Evolutionary conservation across 2,888 invertebrate genomes (phyloP).

Genomic region (Adela reaumurella): DNA sequence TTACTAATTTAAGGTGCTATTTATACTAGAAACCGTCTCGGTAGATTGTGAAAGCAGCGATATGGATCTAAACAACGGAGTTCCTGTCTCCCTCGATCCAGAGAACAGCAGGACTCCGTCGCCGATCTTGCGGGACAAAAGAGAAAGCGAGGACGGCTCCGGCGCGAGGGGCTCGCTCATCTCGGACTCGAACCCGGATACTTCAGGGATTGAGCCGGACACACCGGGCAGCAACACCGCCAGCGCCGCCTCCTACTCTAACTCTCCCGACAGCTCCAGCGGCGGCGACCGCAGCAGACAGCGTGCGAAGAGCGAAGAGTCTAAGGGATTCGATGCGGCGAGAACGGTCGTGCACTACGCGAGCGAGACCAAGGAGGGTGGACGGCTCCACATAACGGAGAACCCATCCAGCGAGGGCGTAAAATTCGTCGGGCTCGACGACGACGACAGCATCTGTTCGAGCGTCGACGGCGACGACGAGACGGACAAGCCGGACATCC

Average conservation of each 20-base stretch:
- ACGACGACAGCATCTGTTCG: slow-evolving; percentile 20
- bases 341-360: slow-evolving; percentile 5
- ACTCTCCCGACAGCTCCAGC: slow-evolving; percentile 34
- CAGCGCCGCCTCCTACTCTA: slow-evolving; percentile 15
- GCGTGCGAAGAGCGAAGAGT: slow-evolving; percentile 14
- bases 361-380: slow-evolving; percentile 12
- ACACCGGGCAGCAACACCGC: slow-evolving; percentile 30
- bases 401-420: slow-evolving; percentile 16
- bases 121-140: slow-evolving; percentile 7
- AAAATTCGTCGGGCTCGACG: slow-evolving; percentile 22
- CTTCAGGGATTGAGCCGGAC: slow-evolving; percentile 48
- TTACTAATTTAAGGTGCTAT: background rate
- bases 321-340: slow-evolving; percentile 11
- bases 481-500: slow-evolving; percentile 52
- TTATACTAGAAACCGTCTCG: background rate
- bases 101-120: slow-evolving; percentile 29
- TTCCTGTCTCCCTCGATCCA: slow-evolving; percentile 18
- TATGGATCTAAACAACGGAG: background rate
- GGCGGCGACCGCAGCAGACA: slow-evolving; percentile 11
- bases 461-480: slow-evolving; percentile 16
- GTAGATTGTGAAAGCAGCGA: slow-evolving; percentile 6
- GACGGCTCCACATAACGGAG: slow-evolving; percentile 8
- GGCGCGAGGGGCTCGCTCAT: slow-evolving; percentile 35
- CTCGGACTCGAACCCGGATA: slow-evolving; percentile 34
- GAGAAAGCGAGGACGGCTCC: slow-evolving; percentile 24